Percentiles rank a stretch among this genome's conserved stretches.
phyloP scores from a whole-genome alignment of 1,140 invertebrate species.

The Cataglyphis hispanica region DNA sequence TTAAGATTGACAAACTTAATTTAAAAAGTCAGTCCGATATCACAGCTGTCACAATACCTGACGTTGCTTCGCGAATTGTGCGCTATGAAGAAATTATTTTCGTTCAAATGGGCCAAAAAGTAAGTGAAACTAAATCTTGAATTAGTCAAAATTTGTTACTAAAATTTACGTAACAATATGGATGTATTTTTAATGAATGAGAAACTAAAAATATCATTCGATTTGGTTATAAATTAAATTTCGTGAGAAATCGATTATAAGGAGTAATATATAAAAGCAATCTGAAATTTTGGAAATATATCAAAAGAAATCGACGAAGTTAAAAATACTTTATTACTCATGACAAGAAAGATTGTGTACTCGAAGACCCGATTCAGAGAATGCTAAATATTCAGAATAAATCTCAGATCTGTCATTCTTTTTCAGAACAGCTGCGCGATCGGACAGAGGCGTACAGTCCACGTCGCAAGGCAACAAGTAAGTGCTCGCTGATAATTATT shows the following conservation, averaged over 20 bases:
- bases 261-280: no score
- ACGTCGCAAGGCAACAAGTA: constrained; percentile 10
- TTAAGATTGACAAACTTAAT: constrained; percentile 18
- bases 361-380: background rate
- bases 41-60: background rate
- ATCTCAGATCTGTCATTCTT: background rate
- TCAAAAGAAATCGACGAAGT: background rate
- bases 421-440: constrained; percentile 26
- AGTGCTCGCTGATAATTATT: background rate
- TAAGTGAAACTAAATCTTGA: constrained; percentile 17
- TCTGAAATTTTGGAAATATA: background rate
- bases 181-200: background rate
- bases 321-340: background rate
- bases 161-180: background rate
- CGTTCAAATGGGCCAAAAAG: constrained; percentile 2
- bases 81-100: constrained; percentile 19
- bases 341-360: background rate
- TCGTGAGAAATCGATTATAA: background rate
- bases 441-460: background rate
- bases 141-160: background rate
- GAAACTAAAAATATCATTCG: background rate
- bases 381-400: background rate
- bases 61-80: background rate
- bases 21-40: background rate
- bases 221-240: constrained; percentile 2